phyloP scores from a whole-genome alignment of 2,888 invertebrate species.

The Druceiella hillmani region DNA sequence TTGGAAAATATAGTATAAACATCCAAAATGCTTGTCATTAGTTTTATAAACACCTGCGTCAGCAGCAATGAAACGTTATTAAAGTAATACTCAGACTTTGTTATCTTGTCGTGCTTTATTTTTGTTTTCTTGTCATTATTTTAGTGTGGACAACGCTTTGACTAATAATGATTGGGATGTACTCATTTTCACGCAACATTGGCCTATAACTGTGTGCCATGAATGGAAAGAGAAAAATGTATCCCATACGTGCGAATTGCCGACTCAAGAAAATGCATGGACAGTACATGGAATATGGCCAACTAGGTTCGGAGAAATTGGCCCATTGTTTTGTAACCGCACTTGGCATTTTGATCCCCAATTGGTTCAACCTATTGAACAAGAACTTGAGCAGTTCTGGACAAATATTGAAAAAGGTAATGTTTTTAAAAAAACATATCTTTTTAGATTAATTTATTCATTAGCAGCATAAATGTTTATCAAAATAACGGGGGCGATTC shows the following conservation, averaged over 20 bases:
- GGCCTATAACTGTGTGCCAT: constrained; percentile 70
- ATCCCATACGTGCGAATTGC: constrained; percentile 59
- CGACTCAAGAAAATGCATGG: constrained; percentile 59
- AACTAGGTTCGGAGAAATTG: constrained; percentile 58
- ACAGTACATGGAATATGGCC: constrained; percentile 84
- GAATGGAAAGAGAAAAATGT: constrained; percentile 60
- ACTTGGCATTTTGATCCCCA: constrained; percentile 60
- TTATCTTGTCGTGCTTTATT: neutral
- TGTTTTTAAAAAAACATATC: too few relatives aligned
- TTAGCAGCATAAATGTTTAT: too few relatives aligned
- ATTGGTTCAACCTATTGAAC: constrained; percentile 52
- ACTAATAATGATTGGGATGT: constrained; percentile 59
- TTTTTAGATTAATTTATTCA: too few relatives aligned
- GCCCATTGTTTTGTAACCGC: constrained; percentile 67
- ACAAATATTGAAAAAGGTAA: constrained; percentile 62
- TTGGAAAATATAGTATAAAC: too few relatives aligned
- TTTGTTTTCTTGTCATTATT: constrained; percentile 4
- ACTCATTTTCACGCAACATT: constrained; percentile 74
- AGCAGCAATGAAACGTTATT: neutral
- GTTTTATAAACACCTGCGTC: constrained; percentile 3
- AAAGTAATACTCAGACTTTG: neutral
- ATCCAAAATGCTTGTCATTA: too few relatives aligned
- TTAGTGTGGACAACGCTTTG: constrained; percentile 7
- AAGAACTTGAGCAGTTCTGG: constrained; percentile 59
- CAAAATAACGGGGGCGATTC: too few relatives aligned